Evolutionary conservation across 2,888 invertebrate species (phyloP).

Genomic region (Graphium colonna): DNA sequence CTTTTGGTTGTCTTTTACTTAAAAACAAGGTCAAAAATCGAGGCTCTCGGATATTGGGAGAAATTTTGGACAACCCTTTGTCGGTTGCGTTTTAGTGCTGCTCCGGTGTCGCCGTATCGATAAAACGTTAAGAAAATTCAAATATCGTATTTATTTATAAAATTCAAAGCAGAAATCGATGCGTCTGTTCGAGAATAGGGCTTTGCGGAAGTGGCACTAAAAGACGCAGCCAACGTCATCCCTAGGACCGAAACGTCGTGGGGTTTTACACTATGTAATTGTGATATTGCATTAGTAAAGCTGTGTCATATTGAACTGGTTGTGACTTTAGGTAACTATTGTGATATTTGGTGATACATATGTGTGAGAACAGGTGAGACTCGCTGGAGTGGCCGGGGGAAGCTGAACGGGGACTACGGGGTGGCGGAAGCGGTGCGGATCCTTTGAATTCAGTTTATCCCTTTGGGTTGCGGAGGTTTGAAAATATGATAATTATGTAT

Average conservation of each 20-base stretch:
- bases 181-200: conserved; percentile 1
- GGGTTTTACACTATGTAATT: conserved; percentile 44
- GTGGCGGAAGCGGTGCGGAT: conserved; percentile 31
- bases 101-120: conserved; percentile 4
- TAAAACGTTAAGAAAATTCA: not conserved
- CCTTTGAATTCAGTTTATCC: no score
- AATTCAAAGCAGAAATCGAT: conserved; percentile 5
- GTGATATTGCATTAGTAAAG: conserved; percentile 75
- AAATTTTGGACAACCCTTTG: conserved; percentile 66
- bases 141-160: no score
- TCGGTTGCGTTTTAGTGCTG: conserved; percentile 34
- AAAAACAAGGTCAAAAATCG: conserved; percentile 66
- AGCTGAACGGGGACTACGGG: conserved; percentile 31
- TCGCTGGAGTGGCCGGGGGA: conserved; percentile 36
- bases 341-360: conserved; percentile 73
- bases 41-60: conserved; percentile 62
- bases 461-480: no score
- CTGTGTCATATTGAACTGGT: conserved; percentile 75
- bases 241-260: conserved; percentile 24
- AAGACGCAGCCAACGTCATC: conserved; percentile 37
- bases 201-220: conserved; percentile 1
- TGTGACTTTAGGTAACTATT: conserved; percentile 77
- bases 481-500: no score
- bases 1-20: conserved; percentile 79
- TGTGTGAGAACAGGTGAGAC: conserved; percentile 31